Base-by-base conservation (phyloP, 2,113 vertebrate genomes). In the Rhegmatorhina hoffmannsi region DNA sequence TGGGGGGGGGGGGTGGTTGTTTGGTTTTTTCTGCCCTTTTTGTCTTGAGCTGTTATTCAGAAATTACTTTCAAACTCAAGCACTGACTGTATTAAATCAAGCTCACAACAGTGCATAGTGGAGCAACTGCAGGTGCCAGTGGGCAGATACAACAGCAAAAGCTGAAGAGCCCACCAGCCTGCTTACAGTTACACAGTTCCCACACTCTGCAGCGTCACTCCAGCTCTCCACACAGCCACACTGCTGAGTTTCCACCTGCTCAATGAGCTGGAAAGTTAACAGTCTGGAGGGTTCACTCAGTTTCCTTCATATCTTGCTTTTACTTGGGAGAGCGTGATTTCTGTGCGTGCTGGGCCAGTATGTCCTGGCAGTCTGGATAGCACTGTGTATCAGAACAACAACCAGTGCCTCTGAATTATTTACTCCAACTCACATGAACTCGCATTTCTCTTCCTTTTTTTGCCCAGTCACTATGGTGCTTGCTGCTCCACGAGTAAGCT, bases 371-470 rank as follows among this genome's bases (percentile, higher is more conserved):
- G 47, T 52, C 68, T 62, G 36, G 44, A 49, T 53, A 70, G 47
- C 49, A 40, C 73, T 36, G 49, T 34, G 62, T 53, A 69, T 43
- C 67, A 83, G 81, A 95, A 87, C 23, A 70, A 80, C 66, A 73
- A 70, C 55, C 67, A 66, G 75, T 11, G 38, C 67, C 72, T 90
- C 72, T 96, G 63, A 96, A 96, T 95, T 93, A 97, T 97, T 96
- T 90, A 96, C 34, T 94, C 78, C 56, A 90, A 89, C 91, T 96
- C 82, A 80, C 44, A 92, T 77, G 87, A 93, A 95, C 95, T 93
- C 55, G 20, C 23, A 47, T 77, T 94, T 84, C 46, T 88, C 47
- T 56, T 38, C 63, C 21, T 69, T 88, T 96, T 96, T 92, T 81
- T 87, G 95, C 87, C 87, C 59, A 84, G 91, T 95, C 92, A 91